Evolutionary conservation across 2,113 vertebrate genomes (phyloP).

Genomic region (Pituophis catenifer): DNA sequence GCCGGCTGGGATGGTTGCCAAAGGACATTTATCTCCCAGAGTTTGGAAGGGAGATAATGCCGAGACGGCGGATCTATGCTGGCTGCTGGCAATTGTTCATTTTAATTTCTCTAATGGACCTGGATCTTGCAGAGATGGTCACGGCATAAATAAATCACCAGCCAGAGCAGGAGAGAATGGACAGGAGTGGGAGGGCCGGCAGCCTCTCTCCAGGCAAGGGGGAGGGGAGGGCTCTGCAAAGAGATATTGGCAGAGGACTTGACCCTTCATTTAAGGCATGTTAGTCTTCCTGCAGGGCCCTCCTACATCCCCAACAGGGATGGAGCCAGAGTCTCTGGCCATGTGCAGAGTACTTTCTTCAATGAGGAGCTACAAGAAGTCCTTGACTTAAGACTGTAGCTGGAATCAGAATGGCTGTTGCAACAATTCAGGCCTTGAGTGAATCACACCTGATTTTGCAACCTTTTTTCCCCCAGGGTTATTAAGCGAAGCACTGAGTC

Average conservation of each 20-base stretch:
- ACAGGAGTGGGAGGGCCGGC: neutral
- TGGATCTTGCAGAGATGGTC: constrained; percentile 49
- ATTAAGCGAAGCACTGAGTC: neutral
- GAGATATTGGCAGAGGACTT: neutral
- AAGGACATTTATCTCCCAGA: constrained; percentile 36
- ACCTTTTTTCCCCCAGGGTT: neutral
- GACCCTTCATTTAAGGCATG: neutral
- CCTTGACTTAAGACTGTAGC: neutral
- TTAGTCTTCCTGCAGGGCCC: neutral
- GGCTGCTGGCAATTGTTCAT: constrained; percentile 57
- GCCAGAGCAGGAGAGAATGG: neutral
- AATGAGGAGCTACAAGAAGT: neutral
- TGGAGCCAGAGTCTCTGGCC: neutral
- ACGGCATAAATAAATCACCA: constrained; percentile 50
- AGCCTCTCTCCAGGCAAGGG: neutral
- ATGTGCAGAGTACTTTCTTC: neutral
- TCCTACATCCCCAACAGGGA: neutral
- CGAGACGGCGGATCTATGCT: constrained; percentile 45
- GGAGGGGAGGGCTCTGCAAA: neutral
- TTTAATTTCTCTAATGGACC: constrained; percentile 68
- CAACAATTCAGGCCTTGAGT: neutral
- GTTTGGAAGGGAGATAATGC: constrained; percentile 4
- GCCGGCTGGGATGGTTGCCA: neutral
- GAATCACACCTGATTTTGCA: neutral
- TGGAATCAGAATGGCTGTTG: neutral